A percentile compares a stretch with the other conserved stretches of the same genome.
Conservation (phyloP, 1,140 invertebrate genomes). For the Pseudomyrmex flavicornis region DNA sequence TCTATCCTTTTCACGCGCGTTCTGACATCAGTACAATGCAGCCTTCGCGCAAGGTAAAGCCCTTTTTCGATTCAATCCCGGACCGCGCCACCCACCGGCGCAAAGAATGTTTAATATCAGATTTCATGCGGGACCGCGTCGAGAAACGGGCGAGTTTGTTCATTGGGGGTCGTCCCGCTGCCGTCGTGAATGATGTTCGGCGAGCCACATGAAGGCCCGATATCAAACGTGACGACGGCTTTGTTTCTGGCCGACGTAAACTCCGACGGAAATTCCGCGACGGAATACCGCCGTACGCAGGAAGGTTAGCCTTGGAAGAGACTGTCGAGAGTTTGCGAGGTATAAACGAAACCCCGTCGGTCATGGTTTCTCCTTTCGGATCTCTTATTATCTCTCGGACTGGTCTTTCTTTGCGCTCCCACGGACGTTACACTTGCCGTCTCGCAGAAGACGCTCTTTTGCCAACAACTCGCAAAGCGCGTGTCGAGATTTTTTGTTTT, state of each 20-base stretch:
- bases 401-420: slow-evolving; percentile 24
- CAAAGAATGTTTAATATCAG: slow-evolving; percentile 85
- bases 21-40: slow-evolving; percentile 15
- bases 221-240: slow-evolving; percentile 84
- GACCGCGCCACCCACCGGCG: slow-evolving; percentile 59
- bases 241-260: slow-evolving; percentile 81
- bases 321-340: slow-evolving; percentile 16
- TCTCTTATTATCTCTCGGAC: slow-evolving; percentile 26
- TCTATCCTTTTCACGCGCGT: too few species aligned
- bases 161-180: slow-evolving; percentile 39
- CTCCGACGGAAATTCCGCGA: slow-evolving; percentile 80
- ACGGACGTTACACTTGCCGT: not conserved
- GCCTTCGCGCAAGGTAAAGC: slow-evolving; percentile 70
- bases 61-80: slow-evolving; percentile 75
- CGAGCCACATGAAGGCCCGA: slow-evolving; percentile 68
- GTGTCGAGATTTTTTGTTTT: not conserved
- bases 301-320: not conserved
- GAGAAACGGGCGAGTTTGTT: slow-evolving; percentile 41
- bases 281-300: slow-evolving; percentile 59
- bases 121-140: slow-evolving; percentile 79
- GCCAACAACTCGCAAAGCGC: slow-evolving; percentile 15
- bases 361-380: slow-evolving; percentile 24
- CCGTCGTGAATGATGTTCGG: slow-evolving; percentile 33
- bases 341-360: slow-evolving; percentile 20
- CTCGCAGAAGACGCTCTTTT: slow-evolving; percentile 10